Evolutionary conservation across 2,113 vertebrate species (phyloP).

Genomic region (Semnornis frantzii): DNA sequence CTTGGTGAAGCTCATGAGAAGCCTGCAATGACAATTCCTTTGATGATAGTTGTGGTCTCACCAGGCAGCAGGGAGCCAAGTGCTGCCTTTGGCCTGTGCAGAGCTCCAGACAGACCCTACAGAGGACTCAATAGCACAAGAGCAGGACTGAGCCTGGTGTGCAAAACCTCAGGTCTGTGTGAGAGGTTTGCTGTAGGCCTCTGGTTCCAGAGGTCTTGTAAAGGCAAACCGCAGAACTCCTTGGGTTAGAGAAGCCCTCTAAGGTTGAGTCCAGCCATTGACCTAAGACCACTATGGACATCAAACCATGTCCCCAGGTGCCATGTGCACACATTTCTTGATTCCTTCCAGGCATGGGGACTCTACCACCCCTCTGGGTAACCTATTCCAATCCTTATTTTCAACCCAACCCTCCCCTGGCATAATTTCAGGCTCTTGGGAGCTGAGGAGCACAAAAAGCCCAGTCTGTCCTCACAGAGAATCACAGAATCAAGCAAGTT

Average conservation of each 20-base stretch:
- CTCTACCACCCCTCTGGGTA: too few relatives aligned
- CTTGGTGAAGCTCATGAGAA: constrained; percentile 52
- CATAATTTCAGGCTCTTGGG: too few relatives aligned
- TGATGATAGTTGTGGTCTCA: not conserved
- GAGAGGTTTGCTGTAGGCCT: not conserved
- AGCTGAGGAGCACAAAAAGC: not conserved
- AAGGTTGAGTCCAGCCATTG: too few relatives aligned
- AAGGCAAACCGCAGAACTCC: not conserved
- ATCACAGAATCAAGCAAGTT: too few relatives aligned
- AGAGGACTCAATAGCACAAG: fast-evolving
- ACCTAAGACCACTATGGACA: too few relatives aligned
- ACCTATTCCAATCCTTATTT: too few relatives aligned
- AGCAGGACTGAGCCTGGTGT: not conserved
- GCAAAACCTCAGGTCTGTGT: not conserved
- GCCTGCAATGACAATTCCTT: constrained; percentile 26
- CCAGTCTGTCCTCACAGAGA: fast-evolving
- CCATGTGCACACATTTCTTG: too few relatives aligned
- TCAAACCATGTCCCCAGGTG: too few relatives aligned
- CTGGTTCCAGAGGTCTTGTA: not conserved
- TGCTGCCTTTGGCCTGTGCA: not conserved
- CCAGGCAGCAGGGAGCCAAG: not conserved
- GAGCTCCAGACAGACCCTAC: not conserved
- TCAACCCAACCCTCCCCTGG: too few relatives aligned
- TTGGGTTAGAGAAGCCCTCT: too few relatives aligned
- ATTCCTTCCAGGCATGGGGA: too few relatives aligned